Percentiles rank a stretch among this genome's conserved stretches.
These are phyloP conservation scores for Aleadryas rufinucha DNA, from an alignment of 2,113 vertebrate species.

Conservation along the genomic window DNA sequence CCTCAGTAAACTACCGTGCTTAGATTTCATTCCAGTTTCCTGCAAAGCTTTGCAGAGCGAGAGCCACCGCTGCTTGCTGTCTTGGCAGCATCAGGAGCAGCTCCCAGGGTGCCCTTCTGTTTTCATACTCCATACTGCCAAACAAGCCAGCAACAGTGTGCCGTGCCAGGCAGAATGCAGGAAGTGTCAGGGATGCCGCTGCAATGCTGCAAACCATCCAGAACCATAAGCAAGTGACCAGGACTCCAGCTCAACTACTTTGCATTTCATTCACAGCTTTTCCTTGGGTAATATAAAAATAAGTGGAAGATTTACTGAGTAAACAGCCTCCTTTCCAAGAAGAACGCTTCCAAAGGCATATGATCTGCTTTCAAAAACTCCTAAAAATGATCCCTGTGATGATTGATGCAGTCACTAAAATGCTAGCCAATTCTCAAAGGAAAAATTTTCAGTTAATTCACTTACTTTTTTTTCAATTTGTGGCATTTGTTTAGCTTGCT, in stretches of 20 bases:
- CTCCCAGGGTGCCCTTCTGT: background rate
- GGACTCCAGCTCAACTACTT: background rate
- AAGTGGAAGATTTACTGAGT: background rate
- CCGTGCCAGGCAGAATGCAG: background rate
- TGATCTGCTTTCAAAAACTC: background rate
- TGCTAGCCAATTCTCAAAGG: background rate
- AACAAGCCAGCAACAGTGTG: background rate
- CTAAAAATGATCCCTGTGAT: background rate
- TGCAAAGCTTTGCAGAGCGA: background rate
- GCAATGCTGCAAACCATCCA: background rate
- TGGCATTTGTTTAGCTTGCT: slow-evolving; percentile 7
- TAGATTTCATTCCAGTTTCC: background rate
- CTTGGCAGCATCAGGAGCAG: background rate
- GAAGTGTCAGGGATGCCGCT: background rate
- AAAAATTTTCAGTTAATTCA: background rate
- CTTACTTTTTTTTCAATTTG: background rate
- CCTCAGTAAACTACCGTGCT: background rate
- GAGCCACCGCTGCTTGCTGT: background rate
- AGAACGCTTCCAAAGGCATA: background rate
- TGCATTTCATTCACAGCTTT: background rate
- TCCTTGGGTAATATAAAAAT: background rate
- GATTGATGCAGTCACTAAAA: background rate
- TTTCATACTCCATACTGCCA: background rate
- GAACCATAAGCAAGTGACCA: background rate
- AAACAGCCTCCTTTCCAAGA: background rate